A percentile compares a stretch with the other conserved stretches of the same genome.
Evolutionary conservation across 2,113 vertebrate genomes (phyloP).

Genomic region (Taurulus bubalis): DNA sequence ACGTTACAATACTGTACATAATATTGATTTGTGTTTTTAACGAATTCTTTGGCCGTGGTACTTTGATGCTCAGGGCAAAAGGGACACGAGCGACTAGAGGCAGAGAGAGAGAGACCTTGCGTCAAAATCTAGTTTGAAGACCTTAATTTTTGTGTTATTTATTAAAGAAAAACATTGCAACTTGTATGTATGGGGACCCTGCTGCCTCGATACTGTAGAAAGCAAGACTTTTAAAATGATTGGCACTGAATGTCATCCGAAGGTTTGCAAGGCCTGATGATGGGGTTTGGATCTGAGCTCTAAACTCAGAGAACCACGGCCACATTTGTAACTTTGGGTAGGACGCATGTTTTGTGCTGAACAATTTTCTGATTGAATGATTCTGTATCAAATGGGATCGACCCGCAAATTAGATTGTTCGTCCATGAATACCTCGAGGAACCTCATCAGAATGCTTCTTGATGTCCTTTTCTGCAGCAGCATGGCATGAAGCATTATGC

Average conservation of each 20-base stretch:
- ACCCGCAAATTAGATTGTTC: neutral
- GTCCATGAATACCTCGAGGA: neutral
- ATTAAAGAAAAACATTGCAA: neutral
- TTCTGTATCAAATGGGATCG: neutral
- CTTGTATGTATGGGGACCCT: neutral
- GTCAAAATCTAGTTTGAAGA: neutral
- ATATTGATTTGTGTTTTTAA: neutral
- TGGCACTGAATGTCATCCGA: neutral
- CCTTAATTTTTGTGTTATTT: neutral
- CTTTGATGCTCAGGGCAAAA: neutral
- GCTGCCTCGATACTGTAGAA: neutral
- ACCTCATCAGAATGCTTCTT: neutral
- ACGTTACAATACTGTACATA: neutral
- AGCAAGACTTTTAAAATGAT: neutral
- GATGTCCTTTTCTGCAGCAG: neutral
- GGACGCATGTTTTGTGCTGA: neutral
- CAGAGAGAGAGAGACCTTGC: neutral
- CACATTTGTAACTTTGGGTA: neutral
- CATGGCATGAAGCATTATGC: neutral
- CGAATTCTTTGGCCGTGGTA: neutral
- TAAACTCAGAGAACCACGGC: neutral
- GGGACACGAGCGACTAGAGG: neutral
- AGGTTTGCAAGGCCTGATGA: neutral
- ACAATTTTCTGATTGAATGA: neutral
- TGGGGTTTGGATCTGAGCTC: neutral